A percentile compares a stretch with the other conserved stretches of the same genome.
Evolutionary conservation across 2,113 vertebrate species (phyloP).

Genomic region (Pygathrix nemaeus): DNA sequence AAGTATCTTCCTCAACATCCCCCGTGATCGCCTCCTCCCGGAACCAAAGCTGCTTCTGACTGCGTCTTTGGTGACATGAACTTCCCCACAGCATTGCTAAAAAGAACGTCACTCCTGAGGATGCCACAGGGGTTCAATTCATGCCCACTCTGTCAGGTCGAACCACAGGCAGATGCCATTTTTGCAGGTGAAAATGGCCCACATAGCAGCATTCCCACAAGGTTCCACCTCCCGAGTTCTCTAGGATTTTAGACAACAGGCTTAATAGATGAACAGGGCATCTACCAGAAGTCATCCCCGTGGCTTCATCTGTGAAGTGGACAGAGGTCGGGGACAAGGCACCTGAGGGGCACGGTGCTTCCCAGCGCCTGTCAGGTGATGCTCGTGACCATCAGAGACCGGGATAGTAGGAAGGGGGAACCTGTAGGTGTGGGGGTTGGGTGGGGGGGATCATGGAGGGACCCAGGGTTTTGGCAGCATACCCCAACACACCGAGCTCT

Average conservation of each 20-base stretch:
- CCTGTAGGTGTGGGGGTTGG: too few species aligned
- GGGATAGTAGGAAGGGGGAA: background rate
- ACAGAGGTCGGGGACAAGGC: background rate
- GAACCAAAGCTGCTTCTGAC: background rate
- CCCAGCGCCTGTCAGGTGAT: background rate
- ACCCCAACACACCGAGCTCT: background rate
- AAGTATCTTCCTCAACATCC: background rate
- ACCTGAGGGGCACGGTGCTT: too few species aligned
- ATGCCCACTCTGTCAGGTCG: background rate
- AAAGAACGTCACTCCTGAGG: background rate
- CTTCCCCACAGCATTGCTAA: background rate
- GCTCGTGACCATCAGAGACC: background rate
- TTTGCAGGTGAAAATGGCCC: background rate
- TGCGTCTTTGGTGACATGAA: background rate
- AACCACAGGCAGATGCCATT: background rate
- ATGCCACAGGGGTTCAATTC: background rate
- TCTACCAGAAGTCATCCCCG: background rate
- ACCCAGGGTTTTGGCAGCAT: too few species aligned
- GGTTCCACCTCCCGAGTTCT: background rate
- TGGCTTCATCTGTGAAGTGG: too few species aligned
- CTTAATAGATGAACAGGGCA: background rate
- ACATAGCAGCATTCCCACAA: too few species aligned
- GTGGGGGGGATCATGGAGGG: too few species aligned
- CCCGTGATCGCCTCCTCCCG: background rate
- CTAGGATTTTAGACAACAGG: background rate